Evolutionary conservation across 1,140 invertebrate species (phyloP), one percentile per base, ranked within the genome.

Genomic region (Pygmarrhopalites habei): DNA sequence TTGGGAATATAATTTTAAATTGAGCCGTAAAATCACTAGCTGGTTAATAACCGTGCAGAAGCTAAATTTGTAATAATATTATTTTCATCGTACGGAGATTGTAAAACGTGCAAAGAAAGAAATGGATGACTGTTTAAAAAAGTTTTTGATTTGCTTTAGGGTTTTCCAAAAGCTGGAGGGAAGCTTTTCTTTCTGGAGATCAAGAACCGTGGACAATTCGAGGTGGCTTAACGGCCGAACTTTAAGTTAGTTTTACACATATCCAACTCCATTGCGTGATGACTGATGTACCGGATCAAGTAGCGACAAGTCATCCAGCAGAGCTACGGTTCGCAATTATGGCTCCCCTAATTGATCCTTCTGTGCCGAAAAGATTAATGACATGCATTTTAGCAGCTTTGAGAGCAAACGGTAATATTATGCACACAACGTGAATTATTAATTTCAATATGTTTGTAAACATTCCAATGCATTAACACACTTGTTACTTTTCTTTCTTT

Each of bases 181-280:
- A 96, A 75, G 89, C 91, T 14, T 97, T 96, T 77, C 89, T 90
- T 83, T 91, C 87, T 73, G 94, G 93, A 23, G 90, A 95, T 66
- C 92, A 96, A 78, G 94, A 98, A 75, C 93, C 94, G 1, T 98
- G 94, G 94, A 87, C 95, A 43, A n/a, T 96, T 77, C 82, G 93
- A 51, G 93, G 94, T 68, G 95, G 95, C 41, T 82, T 97, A 32
- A 91, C 89, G 41, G 88, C 91, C 10, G 94, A 97, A 80, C 79
- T 97, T 67, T 89, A 95, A 72, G 79, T 92, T 35, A 92, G 89
- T 75, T 88, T 95, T 79, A 83, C 92, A 70, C 75, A 80, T 39
- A 80, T 86, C 74, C 88, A 92, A 72, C n/a, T n/a, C n/a, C 88
- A 92, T 74, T 79, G 79, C 57, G 84, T 82, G 60, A 77, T 79